These are phyloP conservation scores for Agonopterix heracliana DNA, from an alignment of 2,888 invertebrate genomes.

Conservation along the genomic window DNA sequence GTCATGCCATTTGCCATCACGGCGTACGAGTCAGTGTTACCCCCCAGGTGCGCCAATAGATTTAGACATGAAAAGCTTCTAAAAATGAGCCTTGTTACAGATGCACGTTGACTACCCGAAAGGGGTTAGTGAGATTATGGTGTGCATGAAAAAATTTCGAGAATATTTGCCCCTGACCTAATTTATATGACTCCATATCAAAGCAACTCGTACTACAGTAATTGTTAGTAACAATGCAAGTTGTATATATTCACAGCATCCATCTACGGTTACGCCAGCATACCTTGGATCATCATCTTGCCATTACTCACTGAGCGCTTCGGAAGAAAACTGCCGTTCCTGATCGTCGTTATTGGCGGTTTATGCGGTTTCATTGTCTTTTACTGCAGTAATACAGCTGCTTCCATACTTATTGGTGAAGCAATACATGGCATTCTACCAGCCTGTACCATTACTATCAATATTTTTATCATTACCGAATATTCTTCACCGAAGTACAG, in stretches of 20 bases:
- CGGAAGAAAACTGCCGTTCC: not conserved
- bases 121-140: too few species aligned
- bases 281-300: not conserved
- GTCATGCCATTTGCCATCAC: too few species aligned
- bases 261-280: not conserved
- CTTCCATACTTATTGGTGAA: not conserved
- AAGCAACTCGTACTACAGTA: too few species aligned
- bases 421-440: not conserved
- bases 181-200: too few species aligned
- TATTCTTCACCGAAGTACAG: conserved; percentile 14
- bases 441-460: not conserved
- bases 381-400: not conserved
- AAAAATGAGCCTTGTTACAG: too few species aligned
- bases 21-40: too few species aligned
- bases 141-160: too few species aligned
- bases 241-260: not conserved
- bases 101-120: too few species aligned
- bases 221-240: too few species aligned
- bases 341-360: not conserved
- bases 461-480: not conserved
- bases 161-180: too few species aligned
- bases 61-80: too few species aligned
- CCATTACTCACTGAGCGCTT: not conserved
- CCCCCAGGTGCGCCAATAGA: too few species aligned
- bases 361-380: not conserved